Base-by-base conservation (phyloP, 92 coral and sea anemone species). In the Nematostella vectensis region DNA sequence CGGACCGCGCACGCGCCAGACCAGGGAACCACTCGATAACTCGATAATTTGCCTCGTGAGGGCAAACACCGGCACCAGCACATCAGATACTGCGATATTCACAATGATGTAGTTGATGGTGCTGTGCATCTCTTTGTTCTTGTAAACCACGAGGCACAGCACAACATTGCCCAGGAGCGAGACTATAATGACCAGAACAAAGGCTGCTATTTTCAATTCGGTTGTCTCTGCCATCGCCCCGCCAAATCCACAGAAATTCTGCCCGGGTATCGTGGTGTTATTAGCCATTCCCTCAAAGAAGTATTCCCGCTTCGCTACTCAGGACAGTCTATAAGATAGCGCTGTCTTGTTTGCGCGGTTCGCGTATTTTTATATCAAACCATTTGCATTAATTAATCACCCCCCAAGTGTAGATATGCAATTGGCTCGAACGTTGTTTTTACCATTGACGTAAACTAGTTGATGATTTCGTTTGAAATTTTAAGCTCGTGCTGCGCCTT, bases 71-170 rank as follows among this genome's bases (percentile, higher is more conserved):
- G 70, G 70, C 3, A 63, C 52, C 19, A 31, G 49, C 21, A 50
- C 29, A 22, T 63, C 70, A 4, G 70, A 50, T 2, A 42, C 60
- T 18, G 70, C 60, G 31, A 50, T 63, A 20, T 63, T 63, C 23
- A 63, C 60, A 10, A 63, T 63, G 17, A 63, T 29, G 25, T 50
- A 52, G 50, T 63, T 55, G 12, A 63, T 63, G 2, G 70, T 53
- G 19, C 37, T 63, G 2, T 59, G 28, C 37, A 63, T 2, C 8
- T 31, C 53, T 47, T 50, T 50, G 60, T 63, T 52, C 4, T 31
- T 48, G 23, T 50, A 50, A 0, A 63, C 70, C 19, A 63, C 70
- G 27, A 63, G 36, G 16, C 70, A 63, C 4, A 63, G 18, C 4
- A 54, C 6, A 1, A 51, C 50, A 33, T 63, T 63, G 12, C 70